Evolutionary conservation across 64 coral and sea anemone genomes (phyloP).

Genomic region (Dendronephthya gigantea): DNA sequence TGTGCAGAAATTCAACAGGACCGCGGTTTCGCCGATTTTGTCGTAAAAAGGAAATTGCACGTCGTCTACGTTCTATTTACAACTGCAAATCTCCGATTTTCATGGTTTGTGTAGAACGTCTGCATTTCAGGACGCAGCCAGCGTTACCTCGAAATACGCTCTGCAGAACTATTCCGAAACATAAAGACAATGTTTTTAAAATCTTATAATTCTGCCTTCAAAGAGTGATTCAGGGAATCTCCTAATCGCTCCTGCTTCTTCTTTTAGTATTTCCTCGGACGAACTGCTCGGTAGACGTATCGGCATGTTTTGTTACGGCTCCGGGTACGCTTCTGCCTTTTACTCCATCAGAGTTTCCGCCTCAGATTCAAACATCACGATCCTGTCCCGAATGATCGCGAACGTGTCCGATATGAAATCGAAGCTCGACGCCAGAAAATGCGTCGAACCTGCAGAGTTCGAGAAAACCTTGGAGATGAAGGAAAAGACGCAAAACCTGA

Average conservation of each 20-base stretch:
- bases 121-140: not conserved
- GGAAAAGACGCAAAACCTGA: constrained; percentile 57
- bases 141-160: too few relatives aligned
- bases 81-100: too few relatives aligned
- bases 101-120: too few relatives aligned
- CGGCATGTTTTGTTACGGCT: constrained; percentile 79
- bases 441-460: constrained; percentile 65
- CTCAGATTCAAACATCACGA: constrained; percentile 19
- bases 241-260: not conserved
- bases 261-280: constrained; percentile 50
- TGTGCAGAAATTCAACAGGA: too few relatives aligned
- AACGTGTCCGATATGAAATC: constrained; percentile 50
- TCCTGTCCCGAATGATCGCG: constrained; percentile 1
- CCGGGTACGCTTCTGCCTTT: constrained; percentile 75
- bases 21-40: too few relatives aligned
- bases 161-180: too few relatives aligned
- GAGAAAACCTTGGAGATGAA: constrained; percentile 49
- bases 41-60: too few relatives aligned
- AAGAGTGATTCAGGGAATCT: too few relatives aligned
- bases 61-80: not conserved
- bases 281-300: constrained; percentile 60
- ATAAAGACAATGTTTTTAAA: too few relatives aligned
- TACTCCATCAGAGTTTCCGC: constrained; percentile 67
- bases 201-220: too few relatives aligned
- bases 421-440: constrained; percentile 38